Evolutionary conservation across 92 coral and sea anemone genomes (phyloP), one percentile per base, ranked within the genome.

Genomic region (Actinostola sp.): DNA sequence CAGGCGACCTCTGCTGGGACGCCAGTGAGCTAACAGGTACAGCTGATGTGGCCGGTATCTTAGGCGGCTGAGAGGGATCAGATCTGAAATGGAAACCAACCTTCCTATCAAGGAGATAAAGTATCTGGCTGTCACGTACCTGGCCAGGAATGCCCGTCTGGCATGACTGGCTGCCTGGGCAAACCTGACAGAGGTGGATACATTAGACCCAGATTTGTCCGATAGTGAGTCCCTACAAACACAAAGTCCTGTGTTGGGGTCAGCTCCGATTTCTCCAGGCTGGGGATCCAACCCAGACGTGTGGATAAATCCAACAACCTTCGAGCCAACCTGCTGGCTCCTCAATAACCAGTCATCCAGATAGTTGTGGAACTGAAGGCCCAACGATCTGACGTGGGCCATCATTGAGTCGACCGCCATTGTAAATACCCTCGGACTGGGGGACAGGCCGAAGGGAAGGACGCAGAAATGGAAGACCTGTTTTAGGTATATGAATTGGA

Each of bases 201-300:
- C 67, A 61, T 61, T 7, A 61, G 35, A 16, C 67, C 67, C 19
- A 46, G 54, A 20, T 67, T 57, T 36, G 73, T 67, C 13, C 31
- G 73, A 20, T 48, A 45, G 35, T 45, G 73, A 20, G 72, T 67
- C 34, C 59, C 72, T n/a, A 67, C 27, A 26, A 26, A 67, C 35
- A 67, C 39, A 28, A 48, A 29, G 38, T 72, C 67, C 19, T 72
- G 78, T 21, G 67, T 24, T 16, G 44, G 78, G 38, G 16, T 1
- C n/a, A 58, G 19, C 44, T 56, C 68, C 17, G 67, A 59, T 32
- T 56, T 72, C 78, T 56, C 78, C 24, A 17, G 65, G 24, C 64
- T 70, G 63, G 76, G 76, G 10, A 51, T 11, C 76, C 76, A 70
- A 23, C 76, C 66, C 28, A 72, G 67, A 52, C 78, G 33, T 50